Evolutionary conservation across 1,140 invertebrate species (phyloP), one percentile per base, ranked within the genome.

Genomic region (Leguminivora glycinivorella): DNA sequence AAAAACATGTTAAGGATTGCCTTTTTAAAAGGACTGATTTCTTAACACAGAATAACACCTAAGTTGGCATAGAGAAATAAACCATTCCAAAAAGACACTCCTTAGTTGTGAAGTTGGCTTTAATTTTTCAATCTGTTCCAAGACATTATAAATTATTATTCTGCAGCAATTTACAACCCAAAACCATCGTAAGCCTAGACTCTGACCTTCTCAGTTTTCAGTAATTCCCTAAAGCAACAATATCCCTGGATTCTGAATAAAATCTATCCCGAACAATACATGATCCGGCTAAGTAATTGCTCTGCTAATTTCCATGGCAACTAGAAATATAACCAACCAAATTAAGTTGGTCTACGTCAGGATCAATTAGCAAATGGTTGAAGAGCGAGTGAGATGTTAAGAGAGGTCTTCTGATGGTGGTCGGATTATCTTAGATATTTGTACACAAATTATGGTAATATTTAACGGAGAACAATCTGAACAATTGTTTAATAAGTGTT

Each of bases 231-330:
- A 22, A 31, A 34, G 58, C 58, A 63, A 63, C 58, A 63, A 63
- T 63, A 63, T 63, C 58, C 58, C 26, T 17, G 58, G 34, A 63
- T 63, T 29, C 58, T 14, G 58, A 29, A 63, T 63, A 63, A 17
- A 63, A 63, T 63, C 58, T 63, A 63, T 63, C 58, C 26, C 14
- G 26, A 63, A 63, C 58, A 63, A 63, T 34, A 63, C 58, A 63
- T 29, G 26, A 63, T 63, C 26, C 58, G 26, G 14, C 26, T 63
- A 63, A 63, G 58, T 34, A 63, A 63, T 63, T 63, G 58, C 58
- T 29, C 12, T 14, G 58, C n/a, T 63, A 63, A 63, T 63, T 63
- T 63, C 58, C 58, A 29, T 63, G 58, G 58, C 58, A 63, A 63
- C 58, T 34, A 63, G 58, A 34, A 63, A 63, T 63, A 63, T 63